Evolutionary conservation across 2,888 invertebrate species (phyloP).

Genomic region (Hirtodrosophila duncani): DNA sequence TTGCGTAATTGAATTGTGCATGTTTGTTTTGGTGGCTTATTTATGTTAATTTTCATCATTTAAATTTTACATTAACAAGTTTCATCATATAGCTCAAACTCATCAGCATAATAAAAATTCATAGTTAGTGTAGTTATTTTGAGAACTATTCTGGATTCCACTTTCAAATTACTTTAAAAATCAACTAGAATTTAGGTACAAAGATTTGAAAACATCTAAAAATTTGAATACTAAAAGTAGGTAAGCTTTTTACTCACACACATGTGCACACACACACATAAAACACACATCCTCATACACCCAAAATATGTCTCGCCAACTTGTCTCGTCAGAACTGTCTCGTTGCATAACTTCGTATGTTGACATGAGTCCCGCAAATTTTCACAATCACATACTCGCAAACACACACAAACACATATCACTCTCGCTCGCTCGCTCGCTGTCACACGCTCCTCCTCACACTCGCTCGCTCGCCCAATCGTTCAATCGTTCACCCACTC

Average conservation of each 20-base stretch:
- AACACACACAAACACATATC: slow-evolving; percentile 3
- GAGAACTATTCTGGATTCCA: no score
- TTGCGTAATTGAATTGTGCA: slow-evolving; percentile 4
- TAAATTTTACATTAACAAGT: slow-evolving; percentile 4
- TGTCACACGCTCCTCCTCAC: slow-evolving; percentile 45
- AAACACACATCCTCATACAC: slow-evolving; percentile 10
- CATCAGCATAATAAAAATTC: neutral
- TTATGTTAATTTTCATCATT: slow-evolving; percentile 10
- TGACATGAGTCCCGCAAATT: slow-evolving; percentile 15
- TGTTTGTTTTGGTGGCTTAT: slow-evolving; percentile 10
- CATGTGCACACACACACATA: slow-evolving; percentile 6
- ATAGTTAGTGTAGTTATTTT: neutral
- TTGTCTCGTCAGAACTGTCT: slow-evolving; percentile 19
- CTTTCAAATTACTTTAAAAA: no score
- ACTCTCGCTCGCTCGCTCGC: slow-evolving; percentile 41
- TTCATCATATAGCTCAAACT: neutral
- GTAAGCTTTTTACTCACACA: slow-evolving; percentile 37
- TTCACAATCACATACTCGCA: slow-evolving; percentile 4
- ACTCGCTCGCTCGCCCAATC: slow-evolving; percentile 42
- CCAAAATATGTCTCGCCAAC: slow-evolving; percentile 9
- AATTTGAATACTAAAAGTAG: no score
- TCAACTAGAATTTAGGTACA: no score
- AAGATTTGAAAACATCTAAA: no score
- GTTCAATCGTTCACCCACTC: slow-evolving; percentile 35
- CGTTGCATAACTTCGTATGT: slow-evolving; percentile 2